Conservation (phyloP, 2,113 vertebrate species). For the Tamias sibiricus region DNA sequence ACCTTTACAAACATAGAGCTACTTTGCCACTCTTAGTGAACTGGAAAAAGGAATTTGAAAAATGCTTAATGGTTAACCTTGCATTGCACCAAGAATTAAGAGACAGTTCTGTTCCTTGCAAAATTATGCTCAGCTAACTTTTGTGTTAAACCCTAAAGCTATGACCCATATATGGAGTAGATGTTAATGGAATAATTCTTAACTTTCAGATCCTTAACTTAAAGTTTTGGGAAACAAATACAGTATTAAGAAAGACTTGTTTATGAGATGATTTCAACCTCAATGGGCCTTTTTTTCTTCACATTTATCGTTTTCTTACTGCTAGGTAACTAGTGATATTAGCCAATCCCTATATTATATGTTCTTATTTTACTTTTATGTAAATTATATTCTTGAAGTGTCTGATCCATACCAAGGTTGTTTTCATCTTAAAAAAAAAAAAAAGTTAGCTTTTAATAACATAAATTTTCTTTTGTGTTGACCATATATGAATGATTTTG, state of each 20-base stretch:
- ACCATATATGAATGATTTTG: conserved; percentile 53
- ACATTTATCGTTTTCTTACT: conserved; percentile 33
- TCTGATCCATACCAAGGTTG: background rate
- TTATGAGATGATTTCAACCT: conserved; percentile 2
- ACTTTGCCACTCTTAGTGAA: background rate
- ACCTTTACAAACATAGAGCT: background rate
- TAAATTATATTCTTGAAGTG: conserved; percentile 34
- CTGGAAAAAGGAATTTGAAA: conserved; percentile 4
- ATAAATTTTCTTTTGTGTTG: background rate
- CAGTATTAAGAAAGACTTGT: conserved; percentile 3
- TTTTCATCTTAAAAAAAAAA: conserved; percentile 39
- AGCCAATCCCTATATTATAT: background rate
- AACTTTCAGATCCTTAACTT: background rate
- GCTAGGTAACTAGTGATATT: background rate
- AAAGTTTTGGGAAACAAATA: conserved; percentile 30
- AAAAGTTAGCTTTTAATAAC: conserved; percentile 54
- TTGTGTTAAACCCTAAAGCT: background rate
- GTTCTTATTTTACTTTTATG: conserved; percentile 30
- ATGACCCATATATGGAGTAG: background rate
- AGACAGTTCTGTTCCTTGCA: conserved; percentile 44
- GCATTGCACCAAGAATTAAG: background rate
- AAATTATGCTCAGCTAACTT: background rate
- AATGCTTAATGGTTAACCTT: conserved; percentile 51
- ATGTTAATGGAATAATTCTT: background rate
- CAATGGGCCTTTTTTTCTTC: background rate